These are phyloP conservation scores for Zygothrica quintamaculata DNA, from an alignment of 2,888 invertebrate genomes.

Conservation along the genomic window DNA sequence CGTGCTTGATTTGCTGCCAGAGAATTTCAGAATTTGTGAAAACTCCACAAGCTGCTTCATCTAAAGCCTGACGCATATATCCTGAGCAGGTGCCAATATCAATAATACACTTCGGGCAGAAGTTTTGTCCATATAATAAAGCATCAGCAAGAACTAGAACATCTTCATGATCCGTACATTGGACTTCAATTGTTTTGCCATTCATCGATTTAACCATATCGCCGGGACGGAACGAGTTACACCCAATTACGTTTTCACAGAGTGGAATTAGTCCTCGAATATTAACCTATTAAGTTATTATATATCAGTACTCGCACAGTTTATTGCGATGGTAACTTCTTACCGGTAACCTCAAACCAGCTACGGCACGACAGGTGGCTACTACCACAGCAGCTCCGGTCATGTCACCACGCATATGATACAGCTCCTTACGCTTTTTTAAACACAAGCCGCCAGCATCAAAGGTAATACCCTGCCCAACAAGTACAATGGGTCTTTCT, in stretches of 20 bases:
- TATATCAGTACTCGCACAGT: too few relatives aligned
- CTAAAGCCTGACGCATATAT: constrained; percentile 87
- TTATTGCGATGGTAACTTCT: too few relatives aligned
- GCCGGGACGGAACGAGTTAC: constrained; percentile 91
- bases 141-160: constrained; percentile 91
- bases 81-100: constrained; percentile 93
- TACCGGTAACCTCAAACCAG: constrained; percentile 88
- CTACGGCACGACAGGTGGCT: constrained; percentile 89
- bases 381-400: constrained; percentile 93
- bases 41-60: constrained; percentile 89
- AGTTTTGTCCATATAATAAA: constrained; percentile 88
- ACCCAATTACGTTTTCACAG: constrained; percentile 92
- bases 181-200: constrained; percentile 88
- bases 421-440: constrained; percentile 84
- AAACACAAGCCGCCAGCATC: constrained; percentile 91
- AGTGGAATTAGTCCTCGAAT: constrained; percentile 90
- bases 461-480: constrained; percentile 89
- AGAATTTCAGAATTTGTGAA: constrained; percentile 90
- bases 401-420: constrained; percentile 92
- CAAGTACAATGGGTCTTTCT: constrained; percentile 89
- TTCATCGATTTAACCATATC: constrained; percentile 91
- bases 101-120: constrained; percentile 88
- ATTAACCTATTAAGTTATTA: too few relatives aligned
- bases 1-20: constrained; percentile 88
- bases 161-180: constrained; percentile 92